Evolutionary conservation across 2,797 vertebrate genomes (phyloP), one percentile per base, ranked within the genome.

Genomic region (Acipenser transmontanus): DNA sequence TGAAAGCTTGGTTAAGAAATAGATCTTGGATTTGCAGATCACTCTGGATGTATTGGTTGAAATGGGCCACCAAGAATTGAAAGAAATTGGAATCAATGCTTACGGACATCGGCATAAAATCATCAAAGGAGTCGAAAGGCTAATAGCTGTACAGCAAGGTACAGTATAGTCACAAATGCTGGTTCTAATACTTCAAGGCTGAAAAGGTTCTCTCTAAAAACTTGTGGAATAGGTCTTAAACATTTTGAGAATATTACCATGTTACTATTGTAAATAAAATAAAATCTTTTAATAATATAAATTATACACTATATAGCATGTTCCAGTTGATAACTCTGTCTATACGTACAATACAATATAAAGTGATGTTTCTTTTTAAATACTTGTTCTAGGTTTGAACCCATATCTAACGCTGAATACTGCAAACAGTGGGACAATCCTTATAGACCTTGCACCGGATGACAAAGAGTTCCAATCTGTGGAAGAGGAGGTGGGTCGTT

Each of bases 381-480:
- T 60, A 11, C 47, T 63, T 69, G 47, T 78, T 47, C 1, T 77
- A 96, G 93, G 93, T 85, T 83, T 91, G 78, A 95, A 95, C 74
- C 85, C 91, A 1, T 95, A 95, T 76, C 84, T 95, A 81, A 90
- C 93, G 68, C 82, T 94, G 66, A 93, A 95, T 73, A 92, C 85
- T 67, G 84, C 91, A 48, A 89, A 88, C 67, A 93, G 92, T 1
- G 93, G 93, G 78, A 95, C 93, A 69, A 87, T 95, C 76, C 90
- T 95, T 65, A 93, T 95, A 71, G 93, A 95, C 79, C 84, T 95
- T 59, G 90, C 91, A 69, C 79, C 86, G 0, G 93, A 94, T 69
- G 93, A 95, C 78, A 95, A 95, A 78, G 93, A 95, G 66, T 94
- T 93, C 82, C 92, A 93, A 49, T 94, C 93, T 47, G 93, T 95